Evolutionary conservation across 2,888 invertebrate genomes (phyloP).

Genomic region (Tanypteryx hageni): DNA sequence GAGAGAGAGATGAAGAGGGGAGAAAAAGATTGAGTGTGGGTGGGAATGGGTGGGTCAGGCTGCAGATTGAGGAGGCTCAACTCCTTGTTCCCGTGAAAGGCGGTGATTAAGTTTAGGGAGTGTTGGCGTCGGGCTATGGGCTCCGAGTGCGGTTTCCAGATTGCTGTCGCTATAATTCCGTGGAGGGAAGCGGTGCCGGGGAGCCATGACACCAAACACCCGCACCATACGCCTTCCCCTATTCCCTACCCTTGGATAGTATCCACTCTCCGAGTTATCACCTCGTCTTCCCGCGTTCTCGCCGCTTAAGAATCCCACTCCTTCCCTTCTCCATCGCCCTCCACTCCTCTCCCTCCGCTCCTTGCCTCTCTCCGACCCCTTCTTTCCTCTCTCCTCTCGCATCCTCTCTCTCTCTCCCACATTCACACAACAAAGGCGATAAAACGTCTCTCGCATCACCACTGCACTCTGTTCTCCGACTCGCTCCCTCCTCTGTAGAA

Average conservation of each 20-base stretch:
- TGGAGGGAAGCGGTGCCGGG: background rate
- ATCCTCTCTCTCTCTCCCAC: slow-evolving; percentile 39
- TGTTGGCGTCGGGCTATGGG: slow-evolving; percentile 19
- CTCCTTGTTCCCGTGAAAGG: slow-evolving; percentile 39
- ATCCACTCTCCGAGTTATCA: slow-evolving; percentile 47
- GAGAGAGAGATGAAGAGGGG: background rate
- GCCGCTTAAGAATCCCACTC: slow-evolving; percentile 22
- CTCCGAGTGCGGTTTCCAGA: slow-evolving; percentile 49
- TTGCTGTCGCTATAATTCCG: slow-evolving; percentile 50
- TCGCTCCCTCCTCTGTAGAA: background rate
- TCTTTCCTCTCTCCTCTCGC: slow-evolving; percentile 20
- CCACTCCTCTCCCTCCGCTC: slow-evolving; percentile 62
- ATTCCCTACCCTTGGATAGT: background rate
- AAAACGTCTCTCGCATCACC: slow-evolving; percentile 39
- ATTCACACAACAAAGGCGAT: background rate
- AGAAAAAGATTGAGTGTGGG: background rate
- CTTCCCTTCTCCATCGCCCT: background rate
- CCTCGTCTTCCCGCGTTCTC: slow-evolving; percentile 1
- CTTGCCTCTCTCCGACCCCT: slow-evolving; percentile 46
- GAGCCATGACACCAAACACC: slow-evolving; percentile 35
- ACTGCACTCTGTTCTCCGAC: slow-evolving; percentile 37
- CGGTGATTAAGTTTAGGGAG: slow-evolving; percentile 58
- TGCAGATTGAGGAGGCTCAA: slow-evolving; percentile 9
- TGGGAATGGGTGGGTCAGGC: background rate
- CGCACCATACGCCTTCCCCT: slow-evolving; percentile 18